phyloP scores from a whole-genome alignment of 2,888 invertebrate species.

The Eilema griseolum region DNA sequence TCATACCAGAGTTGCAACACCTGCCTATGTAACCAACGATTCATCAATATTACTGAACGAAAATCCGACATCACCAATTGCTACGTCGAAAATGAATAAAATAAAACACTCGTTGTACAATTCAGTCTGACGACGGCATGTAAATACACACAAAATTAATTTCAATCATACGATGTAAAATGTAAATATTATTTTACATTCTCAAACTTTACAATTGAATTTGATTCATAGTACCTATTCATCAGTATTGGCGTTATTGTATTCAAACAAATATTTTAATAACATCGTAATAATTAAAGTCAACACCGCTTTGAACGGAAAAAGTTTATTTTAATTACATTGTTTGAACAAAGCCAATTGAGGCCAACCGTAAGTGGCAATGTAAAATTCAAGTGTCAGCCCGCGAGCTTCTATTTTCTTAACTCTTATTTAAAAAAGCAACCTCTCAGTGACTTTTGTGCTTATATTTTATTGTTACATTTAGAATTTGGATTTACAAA shows the following conservation, averaged over 20 bases:
- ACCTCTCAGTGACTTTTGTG: slow-evolving; percentile 31
- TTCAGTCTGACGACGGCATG: slow-evolving; percentile 28
- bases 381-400: slow-evolving; percentile 29
- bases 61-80: slow-evolving; percentile 28
- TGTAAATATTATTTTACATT: slow-evolving; percentile 43
- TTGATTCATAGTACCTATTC: slow-evolving; percentile 25
- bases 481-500: neutral
- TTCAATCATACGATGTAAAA: slow-evolving; percentile 45
- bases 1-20: slow-evolving; percentile 13
- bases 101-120: slow-evolving; percentile 31
- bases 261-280: slow-evolving; percentile 8
- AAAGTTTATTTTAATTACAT: slow-evolving; percentile 19
- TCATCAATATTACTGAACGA: slow-evolving; percentile 34
- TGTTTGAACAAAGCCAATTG: slow-evolving; percentile 18
- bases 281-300: slow-evolving; percentile 6
- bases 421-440: slow-evolving; percentile 33
- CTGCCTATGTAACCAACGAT: slow-evolving; percentile 20
- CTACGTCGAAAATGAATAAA: slow-evolving; percentile 40
- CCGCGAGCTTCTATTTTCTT: slow-evolving; percentile 30
- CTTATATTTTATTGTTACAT: slow-evolving; percentile 22
- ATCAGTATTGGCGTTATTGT: neutral
- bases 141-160: slow-evolving; percentile 42
- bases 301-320: neutral
- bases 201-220: slow-evolving; percentile 35
- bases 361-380: slow-evolving; percentile 32